A percentile compares a stretch with the other conserved stretches of the same genome.
These are phyloP conservation scores for Ptilorrhoa leucosticta DNA, from an alignment of 2,113 vertebrate genomes.

Conservation along the genomic window DNA sequence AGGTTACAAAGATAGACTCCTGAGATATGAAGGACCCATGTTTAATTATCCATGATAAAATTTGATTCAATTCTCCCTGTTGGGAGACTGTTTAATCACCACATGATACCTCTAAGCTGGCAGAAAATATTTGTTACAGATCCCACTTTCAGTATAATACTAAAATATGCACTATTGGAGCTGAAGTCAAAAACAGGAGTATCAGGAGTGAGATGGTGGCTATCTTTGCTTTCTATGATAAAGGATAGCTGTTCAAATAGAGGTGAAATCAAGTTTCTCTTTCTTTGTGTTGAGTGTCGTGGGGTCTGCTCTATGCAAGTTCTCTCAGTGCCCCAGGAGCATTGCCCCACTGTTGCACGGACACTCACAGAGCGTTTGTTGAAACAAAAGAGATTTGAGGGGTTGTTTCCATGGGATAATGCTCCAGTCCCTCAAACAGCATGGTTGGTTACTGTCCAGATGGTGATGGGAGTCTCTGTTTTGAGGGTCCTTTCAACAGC, in stretches of 20 bases:
- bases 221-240: not conserved
- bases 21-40: not conserved
- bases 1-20: not conserved
- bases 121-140: not conserved
- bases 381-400: not conserved
- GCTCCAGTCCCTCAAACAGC: not conserved
- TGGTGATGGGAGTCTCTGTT: not conserved
- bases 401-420: not conserved
- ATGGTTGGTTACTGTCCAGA: not conserved
- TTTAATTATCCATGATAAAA: not conserved
- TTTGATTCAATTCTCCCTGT: not conserved
- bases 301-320: accelerated
- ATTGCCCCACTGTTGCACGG: not conserved
- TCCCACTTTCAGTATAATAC: not conserved
- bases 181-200: not conserved
- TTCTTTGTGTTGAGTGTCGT: not conserved
- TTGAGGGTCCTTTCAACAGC: not conserved
- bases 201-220: not conserved
- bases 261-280: not conserved
- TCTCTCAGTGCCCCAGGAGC: not conserved
- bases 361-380: not conserved
- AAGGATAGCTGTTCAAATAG: not conserved
- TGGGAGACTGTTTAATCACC: not conserved
- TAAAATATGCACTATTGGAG: not conserved
- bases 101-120: not conserved